Percentiles rank a stretch among this genome's conserved stretches.
Conservation (phyloP, 2,113 vertebrate species). For the Tetrax tetrax region DNA sequence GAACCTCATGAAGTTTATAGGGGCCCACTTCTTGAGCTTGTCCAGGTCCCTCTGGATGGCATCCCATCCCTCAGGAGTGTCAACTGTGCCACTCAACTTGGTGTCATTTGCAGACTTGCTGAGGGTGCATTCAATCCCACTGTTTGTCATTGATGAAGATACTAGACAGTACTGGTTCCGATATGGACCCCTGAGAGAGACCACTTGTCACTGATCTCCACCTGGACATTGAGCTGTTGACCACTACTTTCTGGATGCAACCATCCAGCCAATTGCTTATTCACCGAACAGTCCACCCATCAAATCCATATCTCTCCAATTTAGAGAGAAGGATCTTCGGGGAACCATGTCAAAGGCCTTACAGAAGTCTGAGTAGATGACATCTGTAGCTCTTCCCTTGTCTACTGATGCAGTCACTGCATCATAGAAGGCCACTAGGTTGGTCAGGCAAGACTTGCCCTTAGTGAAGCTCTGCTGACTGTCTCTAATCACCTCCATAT, state of each 20-base stretch:
- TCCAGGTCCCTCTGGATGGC: too few relatives aligned
- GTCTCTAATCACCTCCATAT: not conserved
- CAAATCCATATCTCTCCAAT: too few relatives aligned
- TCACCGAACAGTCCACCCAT: too few relatives aligned
- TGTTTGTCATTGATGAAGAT: not conserved
- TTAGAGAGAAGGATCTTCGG: too few relatives aligned
- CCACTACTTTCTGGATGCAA: too few relatives aligned
- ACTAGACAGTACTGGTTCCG: too few relatives aligned
- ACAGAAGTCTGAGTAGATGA: not conserved
- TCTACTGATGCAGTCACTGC: not conserved
- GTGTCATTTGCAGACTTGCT: not conserved
- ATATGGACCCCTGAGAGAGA: not conserved
- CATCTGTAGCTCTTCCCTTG: not conserved
- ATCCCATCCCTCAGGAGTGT: not conserved
- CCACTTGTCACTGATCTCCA: not conserved
- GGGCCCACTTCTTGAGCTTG: too few relatives aligned
- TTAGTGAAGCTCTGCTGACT: not conserved
- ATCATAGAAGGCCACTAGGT: not conserved
- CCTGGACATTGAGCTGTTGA: too few relatives aligned
- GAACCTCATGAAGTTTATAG: too few relatives aligned
- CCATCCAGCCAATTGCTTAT: too few relatives aligned
- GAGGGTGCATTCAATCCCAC: not conserved
- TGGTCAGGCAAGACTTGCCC: not conserved
- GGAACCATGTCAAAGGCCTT: too few relatives aligned
- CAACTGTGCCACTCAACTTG: not conserved